Base-by-base conservation (phyloP, 92 coral and sea anemone genomes). In the Epizoanthus scotinus region DNA sequence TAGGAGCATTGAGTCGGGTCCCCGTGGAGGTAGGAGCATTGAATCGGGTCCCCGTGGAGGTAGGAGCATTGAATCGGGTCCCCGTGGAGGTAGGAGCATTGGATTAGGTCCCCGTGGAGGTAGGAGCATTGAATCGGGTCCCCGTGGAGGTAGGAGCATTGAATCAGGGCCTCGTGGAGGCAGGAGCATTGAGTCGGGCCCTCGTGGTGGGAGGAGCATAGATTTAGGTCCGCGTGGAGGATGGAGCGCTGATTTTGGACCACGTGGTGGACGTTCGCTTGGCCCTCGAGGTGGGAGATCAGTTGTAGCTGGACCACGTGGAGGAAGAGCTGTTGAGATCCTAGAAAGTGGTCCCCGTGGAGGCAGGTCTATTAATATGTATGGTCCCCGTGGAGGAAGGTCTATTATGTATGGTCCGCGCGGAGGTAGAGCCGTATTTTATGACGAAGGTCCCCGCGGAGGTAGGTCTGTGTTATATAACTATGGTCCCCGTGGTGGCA, bases 71-170 rank as follows among this genome's bases (percentile, higher is more conserved):
- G 84, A 82, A 17, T 47, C 40, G 17, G 94, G 94, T 59, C 86
- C 94, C 22, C 85, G 96, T 25, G 87, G 93, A 70, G 93, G 94
- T 57, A 77, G 98, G 79, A 90, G 79, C 66, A 31, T 84, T 44
- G 67, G 70, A 15, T 65, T 73, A 28, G 98, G 94, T 36, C 90
- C 91, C 15, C 84, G 97, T 13, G 90, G 94, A 66, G 96, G 95
- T 14, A 90, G 94, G 64, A 73, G 73, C 63, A 57, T 83, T 42
- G 78, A 67, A 28, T 81, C 67, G 6, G 92, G 91, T 8, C 97
- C 98, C 20, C 82, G 98, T 47, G 83, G 86, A n/a, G 94, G 89
- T 52, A 71, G 93, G 31, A 70, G 77, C 25, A 8, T 22, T 17
- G 67, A 56, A 21, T 55, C 20, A 22, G 92, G 87, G 6, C 87